Evolutionary conservation across 2,888 invertebrate species (phyloP), one percentile per base, ranked within the genome.

Genomic region (Ichneumoninae sp.): DNA sequence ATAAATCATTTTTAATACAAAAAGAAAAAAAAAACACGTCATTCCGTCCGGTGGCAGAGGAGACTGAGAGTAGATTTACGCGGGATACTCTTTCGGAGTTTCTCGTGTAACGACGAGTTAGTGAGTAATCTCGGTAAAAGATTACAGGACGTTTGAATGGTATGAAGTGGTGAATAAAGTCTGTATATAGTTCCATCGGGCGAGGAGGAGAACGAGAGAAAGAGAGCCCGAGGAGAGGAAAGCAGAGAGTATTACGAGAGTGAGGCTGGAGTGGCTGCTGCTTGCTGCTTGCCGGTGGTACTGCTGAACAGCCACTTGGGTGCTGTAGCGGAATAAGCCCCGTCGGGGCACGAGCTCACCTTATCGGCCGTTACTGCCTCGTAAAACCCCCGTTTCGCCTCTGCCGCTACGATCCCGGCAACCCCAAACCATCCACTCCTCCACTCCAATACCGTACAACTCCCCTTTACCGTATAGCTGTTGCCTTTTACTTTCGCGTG

Each of bases 351-450:
- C 90, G 89, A 92, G 93, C 93, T 93, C 93, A 92, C 93, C 93
- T 93, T 93, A 93, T 93, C 93, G 93, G 93, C 92, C 93, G 93
- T 93, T 93, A 93, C 93, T 93, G 93, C 93, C 93, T 93, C 93
- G 93, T 93, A 93, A 93, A 93, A 91, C 90, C 90, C 89, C 88
- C 89, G 90, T 91, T 92, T 90, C 91, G 89, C 91, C 89, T 91
- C 90, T 87, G 85, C 90, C 87, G 85, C 87, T 86, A 77, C 86
- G 80, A 75, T 82, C 84, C 78, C 83, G 69, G 72, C 85, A 65
- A 80, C 85, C 87, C 86, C 54, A 54, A 85, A 80, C 87, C 88
- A 83, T 84, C 72, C 75, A 71, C 86, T 80, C 13, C 78, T 82
- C 85, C 79, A 86, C 52, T 13, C 30, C 26, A 33, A 60, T 52